Base-by-base conservation (phyloP, 2,113 vertebrate genomes). In the Eonycteris spelaea region DNA sequence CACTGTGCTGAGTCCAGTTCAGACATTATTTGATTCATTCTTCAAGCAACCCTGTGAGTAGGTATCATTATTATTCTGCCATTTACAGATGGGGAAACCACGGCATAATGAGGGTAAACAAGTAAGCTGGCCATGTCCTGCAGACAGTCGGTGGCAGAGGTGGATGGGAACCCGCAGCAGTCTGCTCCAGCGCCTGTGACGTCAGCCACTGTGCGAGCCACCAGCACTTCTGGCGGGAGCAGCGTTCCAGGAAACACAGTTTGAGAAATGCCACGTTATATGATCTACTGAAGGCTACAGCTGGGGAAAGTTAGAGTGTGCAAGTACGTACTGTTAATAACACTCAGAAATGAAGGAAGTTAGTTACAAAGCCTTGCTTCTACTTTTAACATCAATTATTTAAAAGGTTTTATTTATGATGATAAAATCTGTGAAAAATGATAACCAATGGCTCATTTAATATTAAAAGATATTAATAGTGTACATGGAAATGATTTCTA, bases 341-440 rank as follows among this genome's bases (percentile, higher is more conserved):
- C n/a, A 83, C 33, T 35, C 68, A 38, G n/a, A 91, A 65, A 38
- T 6, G 75, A 68, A 33, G 12, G 7, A 57, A 48, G 16, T 67
- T 43, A 59, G 14, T 16, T 38, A 33, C 4, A n/a, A 7, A 26
- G 67, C 48, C 38, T 95, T 40, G 15, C 33, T 70, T 79, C 55
- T 63, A 74, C 67, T 80, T 67, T 61, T 73, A 53, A 63, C 21
- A 70, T 21, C 77, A 77, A n/a, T 40, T 63, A 55, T 71, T 70
- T 38, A 38, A 80, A 83, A 75, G 22, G 38, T 43, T 87, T 70
- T 61, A 53, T 33, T 45, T 22, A 26, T 33, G 33, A 82, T 43
- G 65, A 22, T 43, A 24, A 71, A 92, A 92, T 59, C 48, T 88
- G 33, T 6, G 22, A n/a, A 86, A 82, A 86, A 84, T 77, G 43